Evolutionary conservation across 2,888 invertebrate species (phyloP).

Genomic region (Andrena fulva): DNA sequence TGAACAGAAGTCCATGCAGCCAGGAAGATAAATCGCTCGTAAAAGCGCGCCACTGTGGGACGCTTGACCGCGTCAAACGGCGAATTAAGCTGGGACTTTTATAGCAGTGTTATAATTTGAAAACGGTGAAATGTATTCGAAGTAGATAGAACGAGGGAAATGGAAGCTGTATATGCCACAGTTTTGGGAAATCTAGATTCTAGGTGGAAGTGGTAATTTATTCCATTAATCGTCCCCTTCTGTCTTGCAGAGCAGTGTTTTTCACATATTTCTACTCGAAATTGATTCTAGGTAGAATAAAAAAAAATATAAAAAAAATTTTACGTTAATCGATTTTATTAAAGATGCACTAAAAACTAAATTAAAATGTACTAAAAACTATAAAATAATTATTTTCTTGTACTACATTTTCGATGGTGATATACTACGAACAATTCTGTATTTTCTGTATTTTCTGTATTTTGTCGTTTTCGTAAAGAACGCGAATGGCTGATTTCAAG

Average conservation of each 20-base stretch:
- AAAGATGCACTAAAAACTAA: no score
- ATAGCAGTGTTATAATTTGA: background rate
- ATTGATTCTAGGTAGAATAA: conserved; percentile 20
- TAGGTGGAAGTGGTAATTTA: background rate
- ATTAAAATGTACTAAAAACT: no score
- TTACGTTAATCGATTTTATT: no score
- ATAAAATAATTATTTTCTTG: no score
- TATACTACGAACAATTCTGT: no score
- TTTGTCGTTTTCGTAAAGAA: no score
- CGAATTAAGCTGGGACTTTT: conserved; percentile 15
- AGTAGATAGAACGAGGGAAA: background rate
- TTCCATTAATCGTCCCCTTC: conserved; percentile 8
- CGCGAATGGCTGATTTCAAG: no score
- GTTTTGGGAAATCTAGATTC: background rate
- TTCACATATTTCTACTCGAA: conserved; percentile 9
- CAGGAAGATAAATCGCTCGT: conserved; percentile 62
- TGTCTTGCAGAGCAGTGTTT: background rate
- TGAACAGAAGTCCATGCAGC: conserved; percentile 41
- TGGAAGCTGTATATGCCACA: background rate
- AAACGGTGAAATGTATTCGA: background rate
- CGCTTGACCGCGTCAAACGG: background rate
- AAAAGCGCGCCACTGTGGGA: conserved; percentile 39
- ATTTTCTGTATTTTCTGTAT: no score
- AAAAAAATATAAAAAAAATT: no score
- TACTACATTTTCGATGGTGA: no score